phyloP scores from a whole-genome alignment of 1,140 invertebrate species.

The Drosophila micromelanica region DNA sequence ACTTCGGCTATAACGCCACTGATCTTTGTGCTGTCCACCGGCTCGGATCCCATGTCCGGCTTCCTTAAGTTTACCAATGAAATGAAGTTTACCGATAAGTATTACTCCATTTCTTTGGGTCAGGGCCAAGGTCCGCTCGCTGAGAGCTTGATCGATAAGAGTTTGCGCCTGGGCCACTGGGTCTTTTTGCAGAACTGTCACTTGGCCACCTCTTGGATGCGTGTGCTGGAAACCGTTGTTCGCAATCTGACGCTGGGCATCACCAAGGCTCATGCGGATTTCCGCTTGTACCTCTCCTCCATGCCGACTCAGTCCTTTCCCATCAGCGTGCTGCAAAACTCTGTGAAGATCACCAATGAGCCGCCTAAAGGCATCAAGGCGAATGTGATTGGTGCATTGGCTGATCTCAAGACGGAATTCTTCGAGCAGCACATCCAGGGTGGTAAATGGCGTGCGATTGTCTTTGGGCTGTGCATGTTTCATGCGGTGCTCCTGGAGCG shows the following conservation, averaged over 20 bases:
- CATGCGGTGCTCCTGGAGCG: slow-evolving; percentile 94
- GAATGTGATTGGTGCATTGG: slow-evolving; percentile 92
- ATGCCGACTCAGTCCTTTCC: slow-evolving; percentile 95
- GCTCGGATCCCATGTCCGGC: slow-evolving; percentile 94
- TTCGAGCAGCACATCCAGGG: slow-evolving; percentile 91
- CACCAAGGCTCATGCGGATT: slow-evolving; percentile 88
- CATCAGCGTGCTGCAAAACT: slow-evolving; percentile 94
- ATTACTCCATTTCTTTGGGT: slow-evolving; percentile 94
- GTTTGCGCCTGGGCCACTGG: slow-evolving; percentile 90
- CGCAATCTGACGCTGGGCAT: slow-evolving; percentile 88
- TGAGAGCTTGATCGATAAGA: slow-evolving; percentile 91
- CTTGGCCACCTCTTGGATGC: slow-evolving; percentile 96
- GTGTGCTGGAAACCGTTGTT: slow-evolving; percentile 89
- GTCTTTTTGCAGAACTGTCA: slow-evolving; percentile 96
- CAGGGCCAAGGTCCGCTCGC: slow-evolving; percentile 95
- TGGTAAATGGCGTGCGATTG: slow-evolving; percentile 90
- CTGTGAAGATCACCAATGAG: slow-evolving; percentile 97
- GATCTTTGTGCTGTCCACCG: slow-evolving; percentile 95
- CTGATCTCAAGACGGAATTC: slow-evolving; percentile 91
- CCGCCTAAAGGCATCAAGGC: slow-evolving; percentile 94
- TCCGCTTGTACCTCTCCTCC: slow-evolving; percentile 94
- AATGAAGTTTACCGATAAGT: slow-evolving; percentile 90
- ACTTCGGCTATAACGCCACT: slow-evolving; percentile 91
- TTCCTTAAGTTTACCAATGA: slow-evolving; percentile 93
- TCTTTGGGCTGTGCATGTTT: slow-evolving; percentile 92